phyloP scores from a whole-genome alignment of 2,888 invertebrate genomes.

The Homarus gammarus region DNA sequence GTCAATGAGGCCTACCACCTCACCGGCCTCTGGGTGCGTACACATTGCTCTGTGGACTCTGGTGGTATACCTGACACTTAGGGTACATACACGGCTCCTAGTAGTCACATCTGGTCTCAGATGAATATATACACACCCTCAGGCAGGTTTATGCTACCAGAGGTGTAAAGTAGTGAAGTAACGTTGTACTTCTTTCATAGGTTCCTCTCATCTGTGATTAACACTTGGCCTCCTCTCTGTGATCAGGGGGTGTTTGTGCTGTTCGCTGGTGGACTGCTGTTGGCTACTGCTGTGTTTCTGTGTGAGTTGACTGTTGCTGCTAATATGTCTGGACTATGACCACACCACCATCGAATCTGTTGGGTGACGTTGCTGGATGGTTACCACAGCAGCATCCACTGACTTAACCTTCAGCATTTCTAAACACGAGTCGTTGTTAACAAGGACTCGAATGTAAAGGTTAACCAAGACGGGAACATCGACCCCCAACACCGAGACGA shows the following conservation, averaged over 20 bases:
- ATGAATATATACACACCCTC: neutral
- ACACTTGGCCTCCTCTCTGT: neutral
- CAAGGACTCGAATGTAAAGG: too few relatives aligned
- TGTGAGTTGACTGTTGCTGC: slow-evolving; percentile 6
- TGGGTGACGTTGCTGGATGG: too few relatives aligned
- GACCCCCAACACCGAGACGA: too few relatives aligned
- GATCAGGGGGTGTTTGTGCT: slow-evolving; percentile 44
- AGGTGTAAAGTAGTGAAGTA: neutral
- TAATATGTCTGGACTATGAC: neutral
- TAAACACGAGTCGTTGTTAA: too few relatives aligned
- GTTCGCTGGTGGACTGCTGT: slow-evolving; percentile 40
- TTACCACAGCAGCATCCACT: too few relatives aligned
- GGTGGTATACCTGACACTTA: neutral
- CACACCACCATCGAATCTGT: too few relatives aligned
- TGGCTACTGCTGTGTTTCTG: slow-evolving; percentile 30
- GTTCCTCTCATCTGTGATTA: too few relatives aligned
- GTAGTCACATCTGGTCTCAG: neutral
- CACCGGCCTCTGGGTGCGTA: slow-evolving; percentile 71
- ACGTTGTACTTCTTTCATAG: too few relatives aligned
- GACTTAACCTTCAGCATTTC: too few relatives aligned
- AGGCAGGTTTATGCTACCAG: neutral
- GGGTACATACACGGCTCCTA: neutral
- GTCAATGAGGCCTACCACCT: slow-evolving; percentile 68
- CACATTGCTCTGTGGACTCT: neutral
- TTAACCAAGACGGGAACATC: too few relatives aligned